A percentile compares a stretch with the other conserved stretches of the same genome.
Evolutionary conservation across 2,888 invertebrate species (phyloP).

Genomic region (Lissocephala sabroskyi): DNA sequence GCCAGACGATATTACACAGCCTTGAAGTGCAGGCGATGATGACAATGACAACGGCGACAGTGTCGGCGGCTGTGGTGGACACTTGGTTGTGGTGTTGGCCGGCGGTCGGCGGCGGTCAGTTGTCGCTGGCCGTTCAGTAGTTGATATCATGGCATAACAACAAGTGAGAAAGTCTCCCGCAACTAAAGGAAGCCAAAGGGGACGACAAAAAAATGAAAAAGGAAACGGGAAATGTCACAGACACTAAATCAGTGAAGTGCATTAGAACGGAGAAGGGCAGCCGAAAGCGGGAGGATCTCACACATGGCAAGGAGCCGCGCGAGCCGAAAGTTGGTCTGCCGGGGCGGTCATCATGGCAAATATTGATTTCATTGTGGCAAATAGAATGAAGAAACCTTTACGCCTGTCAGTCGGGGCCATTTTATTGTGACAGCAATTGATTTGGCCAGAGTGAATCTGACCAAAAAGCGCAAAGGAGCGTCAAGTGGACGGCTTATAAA

Average conservation of each 20-base stretch:
- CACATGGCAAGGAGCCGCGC: too few relatives aligned
- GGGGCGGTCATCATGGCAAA: conserved; percentile 34
- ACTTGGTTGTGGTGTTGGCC: not conserved
- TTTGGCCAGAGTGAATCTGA: too few relatives aligned
- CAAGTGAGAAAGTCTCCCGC: conserved; percentile 16
- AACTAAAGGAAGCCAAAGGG: conserved; percentile 31
- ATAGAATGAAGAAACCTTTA: conserved; percentile 29
- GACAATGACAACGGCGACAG: conserved; percentile 16
- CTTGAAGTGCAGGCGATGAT: conserved; percentile 47
- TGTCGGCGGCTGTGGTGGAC: conserved; percentile 22
- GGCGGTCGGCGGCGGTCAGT: too few relatives aligned
- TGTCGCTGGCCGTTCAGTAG: too few relatives aligned
- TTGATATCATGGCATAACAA: conserved; percentile 8
- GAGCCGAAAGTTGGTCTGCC: too few relatives aligned
- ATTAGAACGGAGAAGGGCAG: too few relatives aligned
- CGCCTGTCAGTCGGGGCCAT: conserved; percentile 15
- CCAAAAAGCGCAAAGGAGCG: too few relatives aligned
- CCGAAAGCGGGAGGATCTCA: too few relatives aligned
- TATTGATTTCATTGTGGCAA: conserved; percentile 50
- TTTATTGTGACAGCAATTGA: conserved; percentile 30
- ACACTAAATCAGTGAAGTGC: conserved; percentile 61
- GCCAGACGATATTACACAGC: conserved; percentile 48
- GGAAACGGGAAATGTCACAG: conserved; percentile 59
- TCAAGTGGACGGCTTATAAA: conserved; percentile 40
- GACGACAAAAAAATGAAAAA: conserved; percentile 22